phyloP scores from a whole-genome alignment of 1,140 invertebrate genomes.

The Campodea augens region DNA sequence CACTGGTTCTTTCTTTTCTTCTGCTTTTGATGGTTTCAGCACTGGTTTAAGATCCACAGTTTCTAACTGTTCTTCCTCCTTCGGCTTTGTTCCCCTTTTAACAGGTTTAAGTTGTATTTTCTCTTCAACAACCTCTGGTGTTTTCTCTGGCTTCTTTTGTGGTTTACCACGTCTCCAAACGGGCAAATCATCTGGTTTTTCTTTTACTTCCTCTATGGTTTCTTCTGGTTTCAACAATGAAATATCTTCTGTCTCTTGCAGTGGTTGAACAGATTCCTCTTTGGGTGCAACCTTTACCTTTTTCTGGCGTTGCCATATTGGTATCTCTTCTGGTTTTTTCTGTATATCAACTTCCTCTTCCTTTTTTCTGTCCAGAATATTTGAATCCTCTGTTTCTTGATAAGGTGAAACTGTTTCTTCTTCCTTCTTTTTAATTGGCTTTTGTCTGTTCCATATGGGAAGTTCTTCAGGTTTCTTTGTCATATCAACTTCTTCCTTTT shows the following conservation, averaged over 20 bases:
- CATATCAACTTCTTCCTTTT: slow-evolving; percentile 1
- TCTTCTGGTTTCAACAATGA: no score
- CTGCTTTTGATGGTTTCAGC: background rate
- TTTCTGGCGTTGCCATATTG: slow-evolving; percentile 9
- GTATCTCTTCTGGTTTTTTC: slow-evolving; percentile 11
- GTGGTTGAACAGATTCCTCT: slow-evolving; percentile 1
- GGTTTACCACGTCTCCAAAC: no score
- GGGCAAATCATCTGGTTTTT: no score
- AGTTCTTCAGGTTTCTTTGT: slow-evolving; percentile 10
- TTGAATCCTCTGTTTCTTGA: background rate
- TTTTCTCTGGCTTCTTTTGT: background rate
- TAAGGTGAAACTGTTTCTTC: slow-evolving; percentile 2
- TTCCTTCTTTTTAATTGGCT: slow-evolving; percentile 6
- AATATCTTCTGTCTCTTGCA: background rate
- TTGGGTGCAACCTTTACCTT: slow-evolving; percentile 5
- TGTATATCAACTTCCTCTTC: slow-evolving; percentile 4
- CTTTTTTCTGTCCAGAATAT: slow-evolving; percentile 9
- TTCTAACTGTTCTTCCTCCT: background rate
- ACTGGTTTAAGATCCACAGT: slow-evolving; percentile 8
- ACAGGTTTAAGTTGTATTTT: background rate
- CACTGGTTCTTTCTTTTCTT: background rate
- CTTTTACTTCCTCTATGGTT: no score
- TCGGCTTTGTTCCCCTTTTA: background rate
- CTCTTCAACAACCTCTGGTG: background rate
- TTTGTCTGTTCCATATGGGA: slow-evolving; percentile 8